phyloP scores from a whole-genome alignment of 30 jellyfish, hydroid and myxozoan species.

The Hydractinia symbiolongicarpus region DNA sequence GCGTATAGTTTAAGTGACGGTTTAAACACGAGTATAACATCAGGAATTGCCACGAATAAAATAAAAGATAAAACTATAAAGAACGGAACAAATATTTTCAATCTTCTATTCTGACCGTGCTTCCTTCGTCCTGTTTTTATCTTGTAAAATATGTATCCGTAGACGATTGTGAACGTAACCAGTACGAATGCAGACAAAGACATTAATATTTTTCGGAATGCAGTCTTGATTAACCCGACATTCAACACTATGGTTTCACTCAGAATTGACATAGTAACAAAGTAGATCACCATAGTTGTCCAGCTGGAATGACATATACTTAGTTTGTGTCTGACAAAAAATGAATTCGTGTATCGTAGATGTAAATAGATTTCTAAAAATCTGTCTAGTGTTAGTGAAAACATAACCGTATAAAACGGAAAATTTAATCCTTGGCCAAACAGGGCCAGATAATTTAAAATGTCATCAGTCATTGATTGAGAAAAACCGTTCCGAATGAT shows the following conservation, averaged over 20 bases:
- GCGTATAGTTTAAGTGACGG: background rate
- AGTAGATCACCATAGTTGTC: background rate
- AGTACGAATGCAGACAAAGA: background rate
- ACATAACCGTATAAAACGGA: background rate
- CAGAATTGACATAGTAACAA: background rate
- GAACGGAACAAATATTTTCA: background rate
- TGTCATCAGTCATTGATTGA: background rate
- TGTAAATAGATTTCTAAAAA: background rate
- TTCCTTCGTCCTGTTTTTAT: background rate
- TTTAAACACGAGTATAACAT: slow-evolving; percentile 1
- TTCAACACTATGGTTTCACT: background rate
- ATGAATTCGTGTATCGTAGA: background rate
- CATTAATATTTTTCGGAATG: background rate
- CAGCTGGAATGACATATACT: background rate
- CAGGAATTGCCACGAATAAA: slow-evolving; percentile 5
- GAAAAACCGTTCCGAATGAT: background rate
- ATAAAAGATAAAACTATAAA: background rate
- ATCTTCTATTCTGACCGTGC: background rate
- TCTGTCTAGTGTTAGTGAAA: background rate
- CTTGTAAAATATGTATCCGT: background rate
- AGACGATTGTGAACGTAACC: background rate
- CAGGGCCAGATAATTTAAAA: background rate
- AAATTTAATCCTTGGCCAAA: background rate
- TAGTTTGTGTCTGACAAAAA: slow-evolving; percentile 2
- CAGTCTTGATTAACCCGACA: background rate